Conservation (phyloP, 2,113 vertebrate species). For the Pelvicachromis taeniatus region DNA sequence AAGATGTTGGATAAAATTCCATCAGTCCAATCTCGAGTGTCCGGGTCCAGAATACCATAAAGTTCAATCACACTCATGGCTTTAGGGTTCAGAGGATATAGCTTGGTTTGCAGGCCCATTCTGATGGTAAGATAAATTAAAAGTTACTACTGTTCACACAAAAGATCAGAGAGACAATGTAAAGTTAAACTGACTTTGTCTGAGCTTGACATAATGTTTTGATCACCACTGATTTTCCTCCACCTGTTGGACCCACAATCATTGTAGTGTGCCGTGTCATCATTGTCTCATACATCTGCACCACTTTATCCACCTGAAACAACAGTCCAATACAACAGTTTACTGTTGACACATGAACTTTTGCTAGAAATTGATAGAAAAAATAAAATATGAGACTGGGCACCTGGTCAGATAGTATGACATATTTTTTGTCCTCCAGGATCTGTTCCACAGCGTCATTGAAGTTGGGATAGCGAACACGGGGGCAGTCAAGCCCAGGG, state of each 20-base stretch:
- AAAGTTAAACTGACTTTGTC: conserved; percentile 78
- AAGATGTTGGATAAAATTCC: conserved; percentile 97
- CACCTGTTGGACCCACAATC: conserved; percentile 94
- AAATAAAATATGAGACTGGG: neutral
- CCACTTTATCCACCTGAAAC: conserved; percentile 92
- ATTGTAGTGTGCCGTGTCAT: conserved; percentile 94
- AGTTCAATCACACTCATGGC: conserved; percentile 93
- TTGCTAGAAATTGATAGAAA: neutral
- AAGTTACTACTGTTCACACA: neutral
- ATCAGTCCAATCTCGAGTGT: conserved; percentile 92
- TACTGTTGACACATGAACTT: neutral
- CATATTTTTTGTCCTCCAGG: conserved; percentile 79
- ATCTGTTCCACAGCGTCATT: conserved; percentile 85
- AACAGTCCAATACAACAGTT: neutral
- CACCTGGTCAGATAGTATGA: conserved; percentile 85
- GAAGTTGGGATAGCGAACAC: conserved; percentile 87
- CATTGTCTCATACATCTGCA: conserved; percentile 98
- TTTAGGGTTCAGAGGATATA: conserved; percentile 91
- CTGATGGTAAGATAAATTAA: conserved; percentile 59
- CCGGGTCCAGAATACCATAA: conserved; percentile 90
- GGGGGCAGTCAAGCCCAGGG: conserved; percentile 90
- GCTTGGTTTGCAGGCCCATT: conserved; percentile 83
- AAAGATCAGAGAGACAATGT: neutral
- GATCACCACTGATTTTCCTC: conserved; percentile 96
- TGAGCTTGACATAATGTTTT: conserved; percentile 89